These are phyloP conservation scores for Sarcophaga variegata DNA, from an alignment of 2,888 invertebrate species.

Conservation along the genomic window DNA sequence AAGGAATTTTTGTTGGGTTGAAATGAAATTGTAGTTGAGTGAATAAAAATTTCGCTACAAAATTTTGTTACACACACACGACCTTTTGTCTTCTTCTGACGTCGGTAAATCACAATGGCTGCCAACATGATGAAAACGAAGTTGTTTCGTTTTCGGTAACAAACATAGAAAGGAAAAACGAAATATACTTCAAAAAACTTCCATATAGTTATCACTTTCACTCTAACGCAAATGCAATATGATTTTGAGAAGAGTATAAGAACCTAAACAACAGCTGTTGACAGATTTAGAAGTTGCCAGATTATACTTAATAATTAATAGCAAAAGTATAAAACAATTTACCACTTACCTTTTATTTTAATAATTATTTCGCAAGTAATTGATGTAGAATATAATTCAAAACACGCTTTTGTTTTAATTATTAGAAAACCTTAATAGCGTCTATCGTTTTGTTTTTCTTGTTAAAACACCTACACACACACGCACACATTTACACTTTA, in stretches of 20 bases:
- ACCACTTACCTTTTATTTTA: constrained; percentile 30
- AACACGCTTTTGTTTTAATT: too few relatives aligned
- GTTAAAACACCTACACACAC: not conserved
- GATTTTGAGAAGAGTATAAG: constrained; percentile 5
- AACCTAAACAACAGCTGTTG: constrained; percentile 42
- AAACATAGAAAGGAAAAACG: constrained; percentile 53
- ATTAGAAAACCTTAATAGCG: not conserved
- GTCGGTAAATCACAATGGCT: constrained; percentile 75
- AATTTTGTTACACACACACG: constrained; percentile 62
- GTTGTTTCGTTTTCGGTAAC: constrained; percentile 66
- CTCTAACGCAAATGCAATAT: not conserved
- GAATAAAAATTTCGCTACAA: constrained; percentile 55
- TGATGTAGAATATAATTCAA: too few relatives aligned
- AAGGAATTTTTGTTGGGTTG: constrained; percentile 57
- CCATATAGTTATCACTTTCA: constrained; percentile 14
- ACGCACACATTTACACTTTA: not conserved
- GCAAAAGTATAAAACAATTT: not conserved
- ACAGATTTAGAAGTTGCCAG: constrained; percentile 29
- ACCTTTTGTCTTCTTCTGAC: constrained; percentile 79
- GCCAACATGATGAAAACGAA: constrained; percentile 69
- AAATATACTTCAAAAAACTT: constrained; percentile 24
- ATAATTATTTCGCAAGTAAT: not conserved
- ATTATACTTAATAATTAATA: not conserved
- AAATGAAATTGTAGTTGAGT: constrained; percentile 74
- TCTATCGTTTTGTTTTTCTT: not conserved